Evolutionary conservation across 2,797 vertebrate genomes (phyloP).

Genomic region (Merluccius polli): DNA sequence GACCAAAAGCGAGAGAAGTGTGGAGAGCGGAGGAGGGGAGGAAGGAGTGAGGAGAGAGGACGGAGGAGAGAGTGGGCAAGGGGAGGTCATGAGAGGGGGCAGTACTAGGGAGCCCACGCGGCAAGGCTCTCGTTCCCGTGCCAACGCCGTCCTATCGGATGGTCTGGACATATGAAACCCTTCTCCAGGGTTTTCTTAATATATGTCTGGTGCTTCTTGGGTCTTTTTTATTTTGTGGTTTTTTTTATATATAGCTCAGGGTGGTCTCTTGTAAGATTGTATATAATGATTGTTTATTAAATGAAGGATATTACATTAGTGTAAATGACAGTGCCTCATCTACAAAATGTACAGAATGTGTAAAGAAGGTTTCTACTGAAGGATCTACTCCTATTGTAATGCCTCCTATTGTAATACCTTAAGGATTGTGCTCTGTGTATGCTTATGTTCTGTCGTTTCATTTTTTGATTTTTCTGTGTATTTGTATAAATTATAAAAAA

Average conservation of each 20-base stretch:
- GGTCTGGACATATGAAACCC: neutral
- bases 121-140: neutral
- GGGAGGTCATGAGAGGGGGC: neutral
- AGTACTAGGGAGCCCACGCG: neutral
- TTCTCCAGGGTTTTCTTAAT: neutral
- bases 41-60: no score
- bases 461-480: neutral
- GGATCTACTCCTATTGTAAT: neutral
- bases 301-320: neutral
- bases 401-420: neutral
- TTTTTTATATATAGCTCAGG: neutral
- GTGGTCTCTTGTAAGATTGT: conserved; percentile 2
- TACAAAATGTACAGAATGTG: neutral
- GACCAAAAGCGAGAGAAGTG: neutral
- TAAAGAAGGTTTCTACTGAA: neutral
- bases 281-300: neutral
- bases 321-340: neutral
- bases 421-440: neutral
- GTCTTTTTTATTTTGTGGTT: neutral
- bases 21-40: neutral
- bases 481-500: neutral
- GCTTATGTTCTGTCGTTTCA: neutral
- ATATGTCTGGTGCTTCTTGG: neutral
- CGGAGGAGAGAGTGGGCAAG: neutral
- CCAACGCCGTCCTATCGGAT: neutral